Conservation (phyloP, 53 echinoderm and acorn worm genomes). For the Paelopatides confundens region DNA sequence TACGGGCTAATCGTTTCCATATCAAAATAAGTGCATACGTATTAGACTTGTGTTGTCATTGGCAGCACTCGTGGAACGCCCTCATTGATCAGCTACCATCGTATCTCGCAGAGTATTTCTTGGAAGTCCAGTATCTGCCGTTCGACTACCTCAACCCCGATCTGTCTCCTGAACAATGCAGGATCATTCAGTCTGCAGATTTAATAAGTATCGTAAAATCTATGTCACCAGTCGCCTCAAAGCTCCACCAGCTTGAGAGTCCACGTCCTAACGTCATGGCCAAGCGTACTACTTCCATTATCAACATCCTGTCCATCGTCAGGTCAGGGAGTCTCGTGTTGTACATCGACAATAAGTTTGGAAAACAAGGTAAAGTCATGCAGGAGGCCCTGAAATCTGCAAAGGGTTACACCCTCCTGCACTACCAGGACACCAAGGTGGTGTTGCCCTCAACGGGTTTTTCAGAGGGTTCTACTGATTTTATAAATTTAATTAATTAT, state of each 20-base stretch:
- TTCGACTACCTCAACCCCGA: constrained; percentile 5
- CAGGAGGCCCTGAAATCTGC: neutral
- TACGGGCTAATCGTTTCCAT: neutral
- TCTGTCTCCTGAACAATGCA: neutral
- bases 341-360: constrained; percentile 35
- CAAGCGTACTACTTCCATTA: neutral
- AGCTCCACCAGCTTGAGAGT: neutral
- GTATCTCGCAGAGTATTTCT: neutral
- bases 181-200: neutral
- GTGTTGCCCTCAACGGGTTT: constrained; percentile 10
- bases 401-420: neutral
- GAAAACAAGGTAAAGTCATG: neutral
- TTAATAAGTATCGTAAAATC: constrained; percentile 16
- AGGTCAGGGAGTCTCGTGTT: neutral
- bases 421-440: neutral
- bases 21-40: neutral
- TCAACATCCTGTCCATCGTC: constrained; percentile 9
- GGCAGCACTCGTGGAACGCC: constrained; percentile 1
- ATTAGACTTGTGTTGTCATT: constrained; percentile 7
- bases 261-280: neutral
- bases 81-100: neutral
- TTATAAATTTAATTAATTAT: constrained; percentile 11
- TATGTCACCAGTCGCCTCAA: neutral
- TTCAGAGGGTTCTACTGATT: neutral
- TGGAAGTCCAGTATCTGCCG: neutral